Evolutionary conservation across 1,140 invertebrate species (phyloP).

Genomic region (Colletes latitarsis): DNA sequence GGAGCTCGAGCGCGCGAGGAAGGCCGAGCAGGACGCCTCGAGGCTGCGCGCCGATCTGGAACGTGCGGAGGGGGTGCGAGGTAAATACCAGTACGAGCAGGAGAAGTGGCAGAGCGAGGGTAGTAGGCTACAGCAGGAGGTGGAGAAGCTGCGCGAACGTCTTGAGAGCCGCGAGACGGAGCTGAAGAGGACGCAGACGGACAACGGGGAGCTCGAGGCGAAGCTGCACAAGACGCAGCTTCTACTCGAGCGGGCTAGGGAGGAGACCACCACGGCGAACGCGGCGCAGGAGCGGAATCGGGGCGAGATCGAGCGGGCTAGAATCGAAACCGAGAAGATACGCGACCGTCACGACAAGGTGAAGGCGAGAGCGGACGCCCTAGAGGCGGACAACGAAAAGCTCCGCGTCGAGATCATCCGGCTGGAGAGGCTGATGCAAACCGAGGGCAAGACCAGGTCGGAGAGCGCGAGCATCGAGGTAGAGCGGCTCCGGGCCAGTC

Average conservation of each 20-base stretch:
- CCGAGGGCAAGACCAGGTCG: slow-evolving; percentile 79
- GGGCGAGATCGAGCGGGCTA: slow-evolving; percentile 88
- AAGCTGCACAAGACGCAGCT: slow-evolving; percentile 89
- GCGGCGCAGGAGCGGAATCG: slow-evolving; percentile 89
- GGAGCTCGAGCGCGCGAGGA: slow-evolving; percentile 88
- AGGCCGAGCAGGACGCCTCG: slow-evolving; percentile 85
- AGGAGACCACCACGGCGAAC: slow-evolving; percentile 88
- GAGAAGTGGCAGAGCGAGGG: slow-evolving; percentile 87
- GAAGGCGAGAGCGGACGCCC: slow-evolving; percentile 85
- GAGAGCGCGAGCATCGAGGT: slow-evolving; percentile 86
- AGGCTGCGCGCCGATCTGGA: slow-evolving; percentile 88
- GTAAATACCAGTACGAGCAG: slow-evolving; percentile 94
- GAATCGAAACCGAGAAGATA: slow-evolving; percentile 93
- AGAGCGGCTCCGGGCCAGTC: slow-evolving; percentile 90
- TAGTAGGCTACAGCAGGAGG: slow-evolving; percentile 83
- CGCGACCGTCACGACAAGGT: slow-evolving; percentile 92
- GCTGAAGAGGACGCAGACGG: slow-evolving; percentile 85
- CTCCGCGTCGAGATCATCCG: slow-evolving; percentile 86
- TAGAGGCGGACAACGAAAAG: slow-evolving; percentile 89
- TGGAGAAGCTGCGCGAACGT: slow-evolving; percentile 88
- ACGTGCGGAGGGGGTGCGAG: slow-evolving; percentile 87
- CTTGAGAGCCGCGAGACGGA: slow-evolving; percentile 88
- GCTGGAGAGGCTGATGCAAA: slow-evolving; percentile 85
- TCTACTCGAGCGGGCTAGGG: slow-evolving; percentile 89
- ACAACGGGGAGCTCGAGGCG: slow-evolving; percentile 87